Conservation (phyloP, 2,888 invertebrate species). For the Andrena marginata region DNA sequence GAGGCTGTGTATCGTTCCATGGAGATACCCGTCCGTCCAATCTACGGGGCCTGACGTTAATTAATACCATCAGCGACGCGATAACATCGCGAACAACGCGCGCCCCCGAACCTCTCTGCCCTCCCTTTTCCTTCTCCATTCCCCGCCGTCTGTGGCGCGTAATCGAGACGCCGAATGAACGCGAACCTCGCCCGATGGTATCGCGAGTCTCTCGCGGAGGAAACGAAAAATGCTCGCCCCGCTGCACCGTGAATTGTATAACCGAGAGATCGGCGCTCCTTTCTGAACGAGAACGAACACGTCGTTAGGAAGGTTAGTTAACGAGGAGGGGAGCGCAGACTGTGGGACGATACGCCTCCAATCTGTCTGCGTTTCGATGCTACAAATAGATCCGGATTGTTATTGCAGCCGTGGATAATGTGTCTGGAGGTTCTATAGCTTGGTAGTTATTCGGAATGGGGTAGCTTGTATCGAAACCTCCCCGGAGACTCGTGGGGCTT, state of each 20-base stretch:
- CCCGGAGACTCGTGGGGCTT: too few species aligned
- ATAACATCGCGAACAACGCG: slow-evolving; percentile 13
- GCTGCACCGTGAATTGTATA: slow-evolving; percentile 22
- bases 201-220: not conserved
- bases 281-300: not conserved
- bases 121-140: not conserved
- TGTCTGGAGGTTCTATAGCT: too few species aligned
- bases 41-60: slow-evolving; percentile 40
- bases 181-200: not conserved
- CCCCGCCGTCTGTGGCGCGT: not conserved
- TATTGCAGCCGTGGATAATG: too few species aligned
- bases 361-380: too few species aligned
- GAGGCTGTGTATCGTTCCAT: slow-evolving; percentile 15
- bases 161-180: slow-evolving; percentile 4
- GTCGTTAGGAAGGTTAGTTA: not conserved
- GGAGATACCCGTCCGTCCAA: slow-evolving; percentile 1
- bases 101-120: not conserved
- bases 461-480: too few species aligned
- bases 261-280: slow-evolving; percentile 29
- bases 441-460: too few species aligned
- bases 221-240: not conserved
- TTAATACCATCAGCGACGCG: slow-evolving; percentile 43
- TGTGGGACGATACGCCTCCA: too few species aligned
- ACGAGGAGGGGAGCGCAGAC: too few species aligned
- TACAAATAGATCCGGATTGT: too few species aligned